A percentile compares a stretch with the other conserved stretches of the same genome.
These are phyloP conservation scores for Criorhina ranunculi DNA, from an alignment of 2,888 invertebrate species.

Conservation along the genomic window DNA sequence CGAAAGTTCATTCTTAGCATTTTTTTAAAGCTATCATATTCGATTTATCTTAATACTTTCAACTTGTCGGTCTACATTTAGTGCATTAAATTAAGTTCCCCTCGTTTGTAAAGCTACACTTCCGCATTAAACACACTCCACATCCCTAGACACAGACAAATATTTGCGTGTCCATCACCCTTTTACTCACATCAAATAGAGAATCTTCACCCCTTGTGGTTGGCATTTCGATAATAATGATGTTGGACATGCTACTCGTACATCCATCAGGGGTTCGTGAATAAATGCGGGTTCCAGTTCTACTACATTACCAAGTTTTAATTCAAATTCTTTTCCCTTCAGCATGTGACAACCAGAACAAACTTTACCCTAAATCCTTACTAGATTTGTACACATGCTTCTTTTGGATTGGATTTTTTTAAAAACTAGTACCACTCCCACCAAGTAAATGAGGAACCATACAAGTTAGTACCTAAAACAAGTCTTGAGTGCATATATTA, in stretches of 20 bases:
- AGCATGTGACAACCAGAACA: conserved; percentile 2
- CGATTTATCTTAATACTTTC: not conserved
- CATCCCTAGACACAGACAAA: not conserved
- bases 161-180: conserved; percentile 20
- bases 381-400: not conserved
- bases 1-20: no score
- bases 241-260: conserved; percentile 10
- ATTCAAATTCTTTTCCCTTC: conserved; percentile 11
- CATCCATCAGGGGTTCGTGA: conserved; percentile 19
- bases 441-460: not conserved
- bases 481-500: conserved; percentile 34
- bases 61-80: not conserved
- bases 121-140: conserved; percentile 16
- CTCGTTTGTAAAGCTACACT: conserved; percentile 10
- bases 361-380: conserved; percentile 19
- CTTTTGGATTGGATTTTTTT: not conserved
- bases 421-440: conserved; percentile 3
- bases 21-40: not conserved
- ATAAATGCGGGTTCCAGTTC: conserved; percentile 15
- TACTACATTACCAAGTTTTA: conserved; percentile 15
- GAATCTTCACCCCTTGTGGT: conserved; percentile 16
- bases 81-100: conserved; percentile 2
- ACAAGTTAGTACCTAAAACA: not conserved
- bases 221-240: conserved; percentile 25
- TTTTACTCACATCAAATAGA: not conserved